Base-by-base conservation (phyloP, 2,113 vertebrate genomes). In the Acrocephalus arundinaceus region DNA sequence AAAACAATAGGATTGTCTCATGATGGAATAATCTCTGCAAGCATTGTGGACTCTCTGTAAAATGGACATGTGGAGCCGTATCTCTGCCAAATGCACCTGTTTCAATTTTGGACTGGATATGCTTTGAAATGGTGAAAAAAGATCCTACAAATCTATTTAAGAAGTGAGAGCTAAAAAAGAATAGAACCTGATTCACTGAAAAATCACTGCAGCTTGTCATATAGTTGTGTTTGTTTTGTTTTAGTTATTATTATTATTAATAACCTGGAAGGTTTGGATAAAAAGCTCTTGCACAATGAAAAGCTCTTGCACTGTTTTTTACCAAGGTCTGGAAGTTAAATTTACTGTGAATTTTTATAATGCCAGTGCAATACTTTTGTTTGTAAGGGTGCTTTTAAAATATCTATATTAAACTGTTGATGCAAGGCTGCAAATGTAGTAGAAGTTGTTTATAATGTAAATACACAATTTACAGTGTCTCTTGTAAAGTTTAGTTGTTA, bases 271-370 rank as follows among this genome's bases (percentile, higher is more conserved):
- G 70, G 59, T 87, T 92, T 89, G 61, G 80, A 68, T 91, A 30
- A 93, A 91, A 92, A 89, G 33, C 76, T 95, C 86, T 96, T 87
- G 76, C 85, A 92, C 74, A 54, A 55, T 61, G 70, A 91, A 91
- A 94, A 96, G 77, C 86, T 95, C 59, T 95, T 93, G 89, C 90
- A 96, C 94, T 95, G 78, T 95, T 88, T 94, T 92, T 94, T 91
- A 90, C 67, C 30, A 41, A 83, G 43, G 66, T 75, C 27, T 82
- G 46, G 48, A 95, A 85, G 41, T 83, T 31, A 89, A 93, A 87
- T 28, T 81, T 85, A 87, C 97, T 96, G 96, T 96, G 94, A 95
- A 93, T 90, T 96, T 97, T 96, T 92, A 89, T 81, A 27, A 85
- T 87, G 78, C 66, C 85, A 96, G 94, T 91, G 95, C 91, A 94